Conservation (phyloP, 1,140 invertebrate genomes). For the Diabrotica undecimpunctata region DNA sequence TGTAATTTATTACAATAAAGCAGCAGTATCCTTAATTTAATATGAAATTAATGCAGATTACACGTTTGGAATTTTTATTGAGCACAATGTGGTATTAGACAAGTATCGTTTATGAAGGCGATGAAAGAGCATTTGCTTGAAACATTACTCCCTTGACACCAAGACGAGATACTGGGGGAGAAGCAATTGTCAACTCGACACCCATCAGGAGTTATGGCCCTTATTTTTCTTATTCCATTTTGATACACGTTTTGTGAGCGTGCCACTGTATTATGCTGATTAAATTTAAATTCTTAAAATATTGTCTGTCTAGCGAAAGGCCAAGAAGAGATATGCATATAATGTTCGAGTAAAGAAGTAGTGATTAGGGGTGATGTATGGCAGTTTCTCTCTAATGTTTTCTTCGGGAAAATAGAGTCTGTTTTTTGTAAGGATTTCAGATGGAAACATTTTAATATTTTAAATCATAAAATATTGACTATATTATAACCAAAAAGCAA, state of each 20-base stretch:
- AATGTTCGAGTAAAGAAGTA: slow-evolving; percentile 22
- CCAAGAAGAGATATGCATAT: slow-evolving; percentile 20
- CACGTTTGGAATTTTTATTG: slow-evolving; percentile 9
- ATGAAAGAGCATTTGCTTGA: slow-evolving; percentile 27
- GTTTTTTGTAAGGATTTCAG: too few species aligned
- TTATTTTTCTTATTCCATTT: slow-evolving; percentile 42
- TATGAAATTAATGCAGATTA: not conserved
- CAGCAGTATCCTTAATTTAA: too few species aligned
- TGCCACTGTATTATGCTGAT: slow-evolving; percentile 35
- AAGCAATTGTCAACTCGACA: slow-evolving; percentile 41
- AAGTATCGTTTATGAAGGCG: slow-evolving; percentile 12
- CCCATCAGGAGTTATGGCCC: slow-evolving; percentile 37
- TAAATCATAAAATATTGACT: too few species aligned
- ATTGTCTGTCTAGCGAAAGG: slow-evolving; percentile 9
- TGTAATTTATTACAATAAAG: too few species aligned
- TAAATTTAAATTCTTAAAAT: slow-evolving; percentile 29
- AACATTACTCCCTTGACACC: slow-evolving; percentile 35
- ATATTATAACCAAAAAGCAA: too few species aligned
- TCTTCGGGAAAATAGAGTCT: too few species aligned
- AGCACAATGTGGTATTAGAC: slow-evolving; percentile 3
- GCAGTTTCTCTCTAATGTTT: not conserved
- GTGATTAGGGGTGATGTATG: slow-evolving; percentile 21
- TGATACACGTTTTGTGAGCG: slow-evolving; percentile 28
- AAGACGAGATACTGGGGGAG: slow-evolving; percentile 30
- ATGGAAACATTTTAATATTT: too few species aligned